phyloP scores from a whole-genome alignment of 2,797 vertebrate genomes.

The Sebastes cheni region DNA sequence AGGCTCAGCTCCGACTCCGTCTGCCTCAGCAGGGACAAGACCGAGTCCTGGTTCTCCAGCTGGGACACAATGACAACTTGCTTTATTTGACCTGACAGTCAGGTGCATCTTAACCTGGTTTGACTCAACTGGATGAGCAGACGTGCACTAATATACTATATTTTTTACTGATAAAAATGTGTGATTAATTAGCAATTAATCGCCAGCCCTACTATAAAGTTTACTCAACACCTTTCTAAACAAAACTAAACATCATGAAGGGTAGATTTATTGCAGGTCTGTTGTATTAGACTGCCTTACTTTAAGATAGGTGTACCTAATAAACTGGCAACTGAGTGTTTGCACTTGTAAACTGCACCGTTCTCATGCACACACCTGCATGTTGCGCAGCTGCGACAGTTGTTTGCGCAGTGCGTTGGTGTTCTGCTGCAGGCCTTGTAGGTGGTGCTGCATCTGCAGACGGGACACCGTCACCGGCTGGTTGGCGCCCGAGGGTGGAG shows the following conservation, averaged over 20 bases:
- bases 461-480: slow-evolving; percentile 89
- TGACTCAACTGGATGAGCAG: too few species aligned
- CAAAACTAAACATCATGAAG: too few species aligned
- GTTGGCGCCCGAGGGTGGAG: slow-evolving; percentile 81
- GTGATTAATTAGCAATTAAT: too few species aligned
- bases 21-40: slow-evolving; percentile 89
- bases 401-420: slow-evolving; percentile 92
- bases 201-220: too few species aligned
- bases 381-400: slow-evolving; percentile 90
- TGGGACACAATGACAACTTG: slow-evolving; percentile 52
- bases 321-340: too few species aligned
- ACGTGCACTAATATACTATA: too few species aligned
- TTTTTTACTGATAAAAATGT: too few species aligned
- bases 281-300: too few species aligned
- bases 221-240: too few species aligned
- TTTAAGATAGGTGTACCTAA: too few species aligned
- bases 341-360: too few species aligned
- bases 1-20: slow-evolving; percentile 93
- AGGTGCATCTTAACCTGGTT: neutral
- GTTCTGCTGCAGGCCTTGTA: slow-evolving; percentile 93
- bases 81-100: neutral
- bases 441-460: slow-evolving; percentile 94
- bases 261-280: too few species aligned
- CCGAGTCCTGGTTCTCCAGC: slow-evolving; percentile 94
- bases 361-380: slow-evolving; percentile 83